phyloP scores from a whole-genome alignment of 2,797 vertebrate genomes.

The Poeciliopsis paucimaculata region DNA sequence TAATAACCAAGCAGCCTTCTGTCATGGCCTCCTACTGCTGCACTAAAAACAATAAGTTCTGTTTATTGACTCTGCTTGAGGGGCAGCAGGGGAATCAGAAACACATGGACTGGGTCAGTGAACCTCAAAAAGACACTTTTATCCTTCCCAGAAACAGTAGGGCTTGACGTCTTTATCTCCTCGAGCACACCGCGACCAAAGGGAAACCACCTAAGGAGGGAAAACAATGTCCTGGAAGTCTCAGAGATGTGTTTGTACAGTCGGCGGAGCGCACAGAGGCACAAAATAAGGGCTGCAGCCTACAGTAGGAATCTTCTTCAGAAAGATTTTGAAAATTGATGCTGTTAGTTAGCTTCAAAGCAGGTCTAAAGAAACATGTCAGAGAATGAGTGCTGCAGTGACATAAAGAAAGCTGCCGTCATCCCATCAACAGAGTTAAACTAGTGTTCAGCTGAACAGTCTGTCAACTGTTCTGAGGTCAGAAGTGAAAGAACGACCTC shows the following conservation, averaged over 20 bases:
- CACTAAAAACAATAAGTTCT: slow-evolving; percentile 73
- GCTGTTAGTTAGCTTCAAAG: slow-evolving; percentile 8
- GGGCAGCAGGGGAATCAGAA: slow-evolving; percentile 64
- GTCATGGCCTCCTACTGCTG: slow-evolving; percentile 53
- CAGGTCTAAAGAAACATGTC: slow-evolving; percentile 56
- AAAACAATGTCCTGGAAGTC: slow-evolving; percentile 79
- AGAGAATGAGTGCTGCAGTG: slow-evolving; percentile 61
- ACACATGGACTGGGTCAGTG: slow-evolving; percentile 72
- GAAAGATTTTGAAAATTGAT: background rate
- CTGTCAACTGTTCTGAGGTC: slow-evolving; percentile 68
- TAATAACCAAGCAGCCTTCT: slow-evolving; percentile 30
- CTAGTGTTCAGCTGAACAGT: slow-evolving; percentile 64
- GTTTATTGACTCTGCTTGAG: slow-evolving; percentile 77
- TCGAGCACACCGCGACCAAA: slow-evolving; percentile 65
- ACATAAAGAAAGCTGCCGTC: slow-evolving; percentile 72
- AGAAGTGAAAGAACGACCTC: slow-evolving; percentile 63
- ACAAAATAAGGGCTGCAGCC: slow-evolving; percentile 13
- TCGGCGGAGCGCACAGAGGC: slow-evolving; percentile 31
- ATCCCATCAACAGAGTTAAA: slow-evolving; percentile 66
- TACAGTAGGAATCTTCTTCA: slow-evolving; percentile 1
- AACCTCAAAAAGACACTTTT: slow-evolving; percentile 74
- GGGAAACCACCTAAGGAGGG: slow-evolving; percentile 66
- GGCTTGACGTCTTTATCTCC: slow-evolving; percentile 70
- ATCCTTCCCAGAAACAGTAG: slow-evolving; percentile 75
- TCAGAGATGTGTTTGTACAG: slow-evolving; percentile 67